These are phyloP conservation scores for Phania funesta DNA, from an alignment of 2,888 invertebrate species.

Conservation along the genomic window DNA sequence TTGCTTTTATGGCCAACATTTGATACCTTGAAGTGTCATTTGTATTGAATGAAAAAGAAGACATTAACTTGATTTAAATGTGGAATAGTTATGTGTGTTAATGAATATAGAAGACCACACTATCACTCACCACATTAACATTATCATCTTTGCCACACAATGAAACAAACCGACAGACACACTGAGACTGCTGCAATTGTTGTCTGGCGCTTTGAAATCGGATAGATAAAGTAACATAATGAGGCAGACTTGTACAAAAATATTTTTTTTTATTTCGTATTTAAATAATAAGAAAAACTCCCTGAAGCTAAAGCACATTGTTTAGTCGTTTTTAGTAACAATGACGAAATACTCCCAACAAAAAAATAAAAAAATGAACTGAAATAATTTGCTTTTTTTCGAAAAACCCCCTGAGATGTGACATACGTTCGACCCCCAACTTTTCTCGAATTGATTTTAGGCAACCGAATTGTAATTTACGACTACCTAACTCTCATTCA, in stretches of 20 bases:
- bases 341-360: neutral
- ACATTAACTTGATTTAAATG: slow-evolving; percentile 61
- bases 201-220: slow-evolving; percentile 71
- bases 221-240: slow-evolving; percentile 49
- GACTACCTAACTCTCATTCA: no score
- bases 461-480: no score
- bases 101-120: slow-evolving; percentile 60
- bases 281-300: slow-evolving; percentile 11
- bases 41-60: slow-evolving; percentile 43
- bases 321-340: neutral
- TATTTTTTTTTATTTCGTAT: neutral
- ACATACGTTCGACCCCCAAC: no score
- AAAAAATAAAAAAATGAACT: neutral
- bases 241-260: slow-evolving; percentile 26
- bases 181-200: slow-evolving; percentile 70
- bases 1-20: slow-evolving; percentile 45
- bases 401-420: neutral
- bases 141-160: slow-evolving; percentile 28
- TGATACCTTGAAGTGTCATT: slow-evolving; percentile 45
- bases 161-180: slow-evolving; percentile 20
- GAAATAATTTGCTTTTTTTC: no score
- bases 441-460: no score
- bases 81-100: slow-evolving; percentile 52
- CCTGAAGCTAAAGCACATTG: neutral
- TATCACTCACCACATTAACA: neutral